Conservation (phyloP, 2,797 vertebrate species). For the Amniataba percoides region DNA sequence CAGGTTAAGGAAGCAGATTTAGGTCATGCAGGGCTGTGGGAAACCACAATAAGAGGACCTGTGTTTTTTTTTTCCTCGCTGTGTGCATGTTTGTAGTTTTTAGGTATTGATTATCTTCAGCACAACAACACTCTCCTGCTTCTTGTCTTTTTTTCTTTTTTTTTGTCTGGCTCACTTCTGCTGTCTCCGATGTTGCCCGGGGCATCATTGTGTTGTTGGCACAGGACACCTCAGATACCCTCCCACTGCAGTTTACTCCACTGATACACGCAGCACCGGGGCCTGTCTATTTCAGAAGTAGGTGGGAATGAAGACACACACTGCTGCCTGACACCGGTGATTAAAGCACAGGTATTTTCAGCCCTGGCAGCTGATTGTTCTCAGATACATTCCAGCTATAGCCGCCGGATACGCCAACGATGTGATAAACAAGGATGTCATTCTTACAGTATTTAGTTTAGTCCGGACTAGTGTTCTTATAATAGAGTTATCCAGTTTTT, state of each 20-base stretch:
- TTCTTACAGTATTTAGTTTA: background rate
- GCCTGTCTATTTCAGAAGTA: background rate
- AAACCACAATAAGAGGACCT: background rate
- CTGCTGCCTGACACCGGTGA: slow-evolving; percentile 9
- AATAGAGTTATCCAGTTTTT: background rate
- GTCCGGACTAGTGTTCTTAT: background rate
- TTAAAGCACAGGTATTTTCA: slow-evolving; percentile 35
- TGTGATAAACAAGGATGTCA: background rate
- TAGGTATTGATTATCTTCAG: background rate
- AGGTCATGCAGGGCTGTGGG: slow-evolving; percentile 34
- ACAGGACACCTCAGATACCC: slow-evolving; percentile 1
- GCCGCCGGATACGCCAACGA: background rate
- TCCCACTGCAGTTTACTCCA: slow-evolving; percentile 18
- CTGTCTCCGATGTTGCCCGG: background rate
- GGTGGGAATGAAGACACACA: background rate
- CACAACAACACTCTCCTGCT: background rate
- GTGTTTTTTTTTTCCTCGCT: background rate
- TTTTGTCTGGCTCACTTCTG: background rate
- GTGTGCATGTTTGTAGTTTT: slow-evolving; percentile 1
- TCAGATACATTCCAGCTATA: slow-evolving; percentile 16
- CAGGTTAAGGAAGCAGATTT: slow-evolving; percentile 25
- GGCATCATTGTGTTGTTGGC: slow-evolving; percentile 27
- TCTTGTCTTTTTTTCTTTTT: background rate
- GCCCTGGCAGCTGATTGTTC: background rate
- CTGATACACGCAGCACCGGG: background rate